phyloP scores from a whole-genome alignment of 2,888 invertebrate genomes.

The Euplagia quadripunctaria region DNA sequence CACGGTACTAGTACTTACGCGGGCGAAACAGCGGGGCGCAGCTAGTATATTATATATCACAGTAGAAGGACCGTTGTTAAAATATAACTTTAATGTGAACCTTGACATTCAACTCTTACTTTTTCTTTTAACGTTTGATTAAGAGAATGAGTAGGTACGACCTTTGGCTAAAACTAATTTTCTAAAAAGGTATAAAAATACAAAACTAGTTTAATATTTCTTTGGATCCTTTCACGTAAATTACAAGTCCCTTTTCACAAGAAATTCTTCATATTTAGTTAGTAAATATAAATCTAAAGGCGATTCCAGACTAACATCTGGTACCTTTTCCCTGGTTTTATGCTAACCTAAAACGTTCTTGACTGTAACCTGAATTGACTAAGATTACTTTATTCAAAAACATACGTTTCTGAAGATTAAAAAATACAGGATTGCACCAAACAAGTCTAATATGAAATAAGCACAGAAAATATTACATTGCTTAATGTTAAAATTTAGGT shows the following conservation, averaged over 20 bases:
- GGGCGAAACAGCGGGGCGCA: too few relatives aligned
- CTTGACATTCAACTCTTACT: neutral
- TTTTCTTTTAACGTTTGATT: neutral
- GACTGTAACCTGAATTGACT: neutral
- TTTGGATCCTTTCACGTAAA: neutral
- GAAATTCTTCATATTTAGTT: slow-evolving; percentile 6
- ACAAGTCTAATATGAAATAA: too few relatives aligned
- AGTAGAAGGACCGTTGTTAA: too few relatives aligned
- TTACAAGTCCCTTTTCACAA: neutral
- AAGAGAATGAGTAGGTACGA: neutral
- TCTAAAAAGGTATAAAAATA: neutral
- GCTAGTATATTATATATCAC: too few relatives aligned
- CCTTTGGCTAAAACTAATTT: neutral
- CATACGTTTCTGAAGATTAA: too few relatives aligned
- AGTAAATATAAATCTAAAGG: neutral
- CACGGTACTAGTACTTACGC: too few relatives aligned
- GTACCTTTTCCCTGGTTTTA: neutral
- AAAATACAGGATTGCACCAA: too few relatives aligned
- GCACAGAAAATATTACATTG: too few relatives aligned
- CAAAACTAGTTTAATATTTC: neutral
- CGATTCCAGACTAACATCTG: neutral
- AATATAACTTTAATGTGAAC: too few relatives aligned
- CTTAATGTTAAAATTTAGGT: too few relatives aligned
- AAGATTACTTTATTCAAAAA: neutral
- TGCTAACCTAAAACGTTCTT: neutral